Evolutionary conservation across 2,888 invertebrate species (phyloP), one percentile per base, ranked within the genome.

Genomic region (Cepaea hortensis): DNA sequence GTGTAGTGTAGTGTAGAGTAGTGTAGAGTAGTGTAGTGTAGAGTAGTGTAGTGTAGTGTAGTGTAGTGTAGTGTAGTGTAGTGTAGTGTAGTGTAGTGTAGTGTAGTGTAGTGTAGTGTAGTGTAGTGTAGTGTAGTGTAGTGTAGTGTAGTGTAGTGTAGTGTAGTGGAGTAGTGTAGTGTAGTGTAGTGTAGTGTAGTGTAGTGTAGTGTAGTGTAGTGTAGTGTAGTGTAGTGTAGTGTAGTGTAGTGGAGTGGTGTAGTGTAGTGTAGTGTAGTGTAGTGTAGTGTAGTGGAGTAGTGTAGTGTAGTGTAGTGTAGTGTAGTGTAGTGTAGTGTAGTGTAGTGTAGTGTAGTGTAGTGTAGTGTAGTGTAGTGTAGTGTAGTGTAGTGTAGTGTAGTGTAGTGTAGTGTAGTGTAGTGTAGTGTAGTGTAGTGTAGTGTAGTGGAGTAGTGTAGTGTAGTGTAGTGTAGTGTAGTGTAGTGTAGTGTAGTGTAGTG

Each of bases 321-420:
- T 35, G 0, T 35, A 35, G 35, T 35, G 35, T 7, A 62, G 15
- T 62, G 15, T 11, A 15, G 62, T 62, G 15, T 11, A 7, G 62
- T 62, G 7, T 11, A 15, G 62, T 7, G 62, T 11, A 62, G 13
- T 68, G 20, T 68, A 68, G 68, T 68, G 70, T 72, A 72, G 82
- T 48, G 11, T 75, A 75, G 75, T 48, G 50, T 70, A 82, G 46
- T 81, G 6, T 68, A 68, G 68, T 68, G 72, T 75, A 86, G 81
- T 81, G 50, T 81, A 80, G 79, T 85, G 75, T 72, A 55, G 86
- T 81, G 62, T 86, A 55, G 55, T 72, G 20, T 77, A 79, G 65
- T 65, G 84, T 84, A 50, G 46, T 13, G 48, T 70, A 23, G 72
- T 82, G 72, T 82, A 46, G 82, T 82, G n/a, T n/a, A 15, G n/a